phyloP scores from a whole-genome alignment of 2,797 vertebrate genomes.

The Erethizon dorsatum region DNA sequence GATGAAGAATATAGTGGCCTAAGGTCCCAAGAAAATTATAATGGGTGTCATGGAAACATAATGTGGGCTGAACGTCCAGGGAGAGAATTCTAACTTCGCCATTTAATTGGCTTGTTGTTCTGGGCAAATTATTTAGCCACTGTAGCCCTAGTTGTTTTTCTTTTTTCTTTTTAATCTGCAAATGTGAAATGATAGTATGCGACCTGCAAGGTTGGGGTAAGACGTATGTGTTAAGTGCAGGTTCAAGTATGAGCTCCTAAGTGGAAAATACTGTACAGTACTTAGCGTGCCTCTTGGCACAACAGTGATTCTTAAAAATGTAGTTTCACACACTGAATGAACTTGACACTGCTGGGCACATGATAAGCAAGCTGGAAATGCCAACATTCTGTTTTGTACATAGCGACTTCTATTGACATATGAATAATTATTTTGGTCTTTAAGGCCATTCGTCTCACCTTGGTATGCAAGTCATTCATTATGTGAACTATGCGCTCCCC shows the following conservation, averaged over 20 bases:
- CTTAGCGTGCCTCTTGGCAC: neutral
- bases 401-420: neutral
- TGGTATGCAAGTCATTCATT: neutral
- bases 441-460: neutral
- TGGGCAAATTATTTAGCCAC: neutral
- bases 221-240: neutral
- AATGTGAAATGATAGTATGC: neutral
- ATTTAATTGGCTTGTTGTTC: neutral
- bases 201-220: neutral
- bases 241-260: neutral
- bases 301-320: neutral
- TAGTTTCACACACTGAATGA: neutral
- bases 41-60: neutral
- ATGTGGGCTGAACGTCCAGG: neutral
- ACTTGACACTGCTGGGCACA: neutral
- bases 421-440: slow-evolving; percentile 9
- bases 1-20: neutral
- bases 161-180: neutral
- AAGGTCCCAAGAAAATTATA: neutral
- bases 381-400: neutral
- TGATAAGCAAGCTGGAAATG: neutral
- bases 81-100: neutral
- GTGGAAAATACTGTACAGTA: neutral
- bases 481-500: neutral
- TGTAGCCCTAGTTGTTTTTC: neutral